Evolutionary conservation across 2,797 vertebrate species (phyloP).

Genomic region (Acanthiza pusilla): DNA sequence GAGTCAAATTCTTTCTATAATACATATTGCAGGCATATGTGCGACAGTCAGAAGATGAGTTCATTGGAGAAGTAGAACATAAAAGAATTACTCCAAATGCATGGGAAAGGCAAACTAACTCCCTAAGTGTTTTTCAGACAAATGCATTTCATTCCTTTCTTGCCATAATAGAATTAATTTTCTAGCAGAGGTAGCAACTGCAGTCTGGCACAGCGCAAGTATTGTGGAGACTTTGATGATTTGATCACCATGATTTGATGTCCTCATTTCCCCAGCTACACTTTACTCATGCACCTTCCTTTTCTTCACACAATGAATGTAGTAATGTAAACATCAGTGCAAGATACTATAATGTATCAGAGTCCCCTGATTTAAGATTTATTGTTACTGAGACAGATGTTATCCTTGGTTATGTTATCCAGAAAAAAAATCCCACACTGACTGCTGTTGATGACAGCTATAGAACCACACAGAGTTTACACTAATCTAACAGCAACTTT

Average conservation of each 20-base stretch:
- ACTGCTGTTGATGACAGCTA: not conserved
- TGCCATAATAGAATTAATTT: not conserved
- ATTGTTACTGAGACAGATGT: not conserved
- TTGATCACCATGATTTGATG: not conserved
- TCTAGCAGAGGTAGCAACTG: not conserved
- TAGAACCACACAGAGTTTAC: not conserved
- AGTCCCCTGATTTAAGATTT: not conserved
- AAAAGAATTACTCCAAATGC: not conserved
- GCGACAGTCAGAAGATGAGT: not conserved
- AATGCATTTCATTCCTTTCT: not conserved
- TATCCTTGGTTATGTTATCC: not conserved
- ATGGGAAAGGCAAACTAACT: not conserved
- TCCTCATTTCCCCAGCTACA: not conserved
- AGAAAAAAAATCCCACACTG: not conserved
- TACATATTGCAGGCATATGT: slow-evolving; percentile 10
- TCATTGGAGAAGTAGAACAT: not conserved
- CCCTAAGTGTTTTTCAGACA: not conserved
- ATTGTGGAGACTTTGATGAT: not conserved
- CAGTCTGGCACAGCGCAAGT: not conserved
- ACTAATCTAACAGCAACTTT: not conserved
- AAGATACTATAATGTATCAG: not conserved
- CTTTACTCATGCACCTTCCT: not conserved
- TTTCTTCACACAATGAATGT: not conserved
- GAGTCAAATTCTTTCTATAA: slow-evolving; percentile 20
- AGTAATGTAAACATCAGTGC: not conserved